phyloP scores from a whole-genome alignment of 92 coral and sea anemone species.

The Nematostella vectensis region DNA sequence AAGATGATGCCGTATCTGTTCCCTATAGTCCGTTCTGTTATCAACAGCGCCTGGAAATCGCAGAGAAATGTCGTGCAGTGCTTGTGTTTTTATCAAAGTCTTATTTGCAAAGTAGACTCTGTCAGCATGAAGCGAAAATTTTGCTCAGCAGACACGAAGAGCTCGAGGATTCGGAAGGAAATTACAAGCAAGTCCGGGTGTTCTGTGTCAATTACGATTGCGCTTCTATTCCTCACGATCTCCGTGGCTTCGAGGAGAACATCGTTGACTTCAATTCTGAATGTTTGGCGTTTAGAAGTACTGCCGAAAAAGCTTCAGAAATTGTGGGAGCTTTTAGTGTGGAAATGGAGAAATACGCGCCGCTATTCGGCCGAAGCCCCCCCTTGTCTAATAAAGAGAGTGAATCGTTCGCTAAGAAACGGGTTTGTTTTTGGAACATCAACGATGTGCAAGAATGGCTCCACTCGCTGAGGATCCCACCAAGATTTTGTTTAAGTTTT shows the following conservation, averaged over 20 bases:
- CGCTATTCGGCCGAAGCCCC: conserved; percentile 61
- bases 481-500: conserved; percentile 73
- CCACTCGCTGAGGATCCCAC: conserved; percentile 62
- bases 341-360: conserved; percentile 67
- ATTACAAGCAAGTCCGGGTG: conserved; percentile 52
- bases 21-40: conserved; percentile 46
- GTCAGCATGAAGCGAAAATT: conserved; percentile 61
- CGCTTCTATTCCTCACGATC: conserved; percentile 38
- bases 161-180: conserved; percentile 18
- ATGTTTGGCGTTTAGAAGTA: conserved; percentile 31
- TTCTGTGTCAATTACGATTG: conserved; percentile 64
- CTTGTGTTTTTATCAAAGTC: conserved; percentile 69
- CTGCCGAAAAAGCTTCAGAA: conserved; percentile 82
- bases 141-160: conserved; percentile 53
- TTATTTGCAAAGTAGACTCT: conserved; percentile 42
- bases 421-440: conserved; percentile 52
- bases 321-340: conserved; percentile 78
- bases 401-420: conserved; percentile 38
- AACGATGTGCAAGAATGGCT: conserved; percentile 89
- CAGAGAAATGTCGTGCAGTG: conserved; percentile 87
- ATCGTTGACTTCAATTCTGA: conserved; percentile 44
- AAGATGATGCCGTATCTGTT: conserved; percentile 46
- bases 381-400: conserved; percentile 52
- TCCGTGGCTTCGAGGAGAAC: conserved; percentile 30
- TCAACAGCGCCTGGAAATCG: conserved; percentile 77